These are phyloP conservation scores for Seira sanloemensis DNA, from an alignment of 2,888 invertebrate genomes.

Conservation along the genomic window DNA sequence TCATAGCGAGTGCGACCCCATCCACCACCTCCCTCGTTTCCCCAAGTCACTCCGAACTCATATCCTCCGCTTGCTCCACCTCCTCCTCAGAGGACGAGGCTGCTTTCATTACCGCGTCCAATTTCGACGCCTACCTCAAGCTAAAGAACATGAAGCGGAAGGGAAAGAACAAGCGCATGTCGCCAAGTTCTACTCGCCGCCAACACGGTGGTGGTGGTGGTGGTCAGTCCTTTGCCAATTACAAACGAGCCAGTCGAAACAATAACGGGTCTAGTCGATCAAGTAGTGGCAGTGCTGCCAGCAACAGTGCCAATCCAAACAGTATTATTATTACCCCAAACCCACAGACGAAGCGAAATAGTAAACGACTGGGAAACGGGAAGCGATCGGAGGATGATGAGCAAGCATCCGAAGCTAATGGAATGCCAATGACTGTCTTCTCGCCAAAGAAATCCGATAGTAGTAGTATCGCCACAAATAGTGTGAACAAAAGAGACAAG, in stretches of 20 bases:
- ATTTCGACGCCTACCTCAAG: slow-evolving; percentile 49
- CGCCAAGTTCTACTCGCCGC: slow-evolving; percentile 21
- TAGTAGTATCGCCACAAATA: background rate
- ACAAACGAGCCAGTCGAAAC: slow-evolving; percentile 23
- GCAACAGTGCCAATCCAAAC: no score
- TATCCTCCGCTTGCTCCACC: slow-evolving; percentile 34
- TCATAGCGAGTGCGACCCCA: slow-evolving; percentile 43
- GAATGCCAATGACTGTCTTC: slow-evolving; percentile 38
- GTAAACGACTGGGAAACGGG: slow-evolving; percentile 19
- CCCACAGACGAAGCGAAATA: slow-evolving; percentile 3
- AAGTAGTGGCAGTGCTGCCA: slow-evolving; percentile 46
- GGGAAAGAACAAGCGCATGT: slow-evolving; percentile 31
- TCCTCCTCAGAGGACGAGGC: slow-evolving; percentile 47
- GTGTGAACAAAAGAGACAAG: background rate
- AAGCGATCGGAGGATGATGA: slow-evolving; percentile 41
- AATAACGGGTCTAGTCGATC: slow-evolving; percentile 43
- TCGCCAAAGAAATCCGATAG: slow-evolving; percentile 41
- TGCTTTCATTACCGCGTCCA: slow-evolving; percentile 25
- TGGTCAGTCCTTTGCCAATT: background rate
- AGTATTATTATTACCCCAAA: no score
- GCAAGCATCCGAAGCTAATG: no score
- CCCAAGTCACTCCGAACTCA: slow-evolving; percentile 37
- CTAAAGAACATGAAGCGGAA: slow-evolving; percentile 51
- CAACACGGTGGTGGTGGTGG: background rate
- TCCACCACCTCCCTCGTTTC: slow-evolving; percentile 47